Evolutionary conservation across 1,140 invertebrate species (phyloP), one percentile per base, ranked within the genome.

Genomic region (Chironomus striatipennis): DNA sequence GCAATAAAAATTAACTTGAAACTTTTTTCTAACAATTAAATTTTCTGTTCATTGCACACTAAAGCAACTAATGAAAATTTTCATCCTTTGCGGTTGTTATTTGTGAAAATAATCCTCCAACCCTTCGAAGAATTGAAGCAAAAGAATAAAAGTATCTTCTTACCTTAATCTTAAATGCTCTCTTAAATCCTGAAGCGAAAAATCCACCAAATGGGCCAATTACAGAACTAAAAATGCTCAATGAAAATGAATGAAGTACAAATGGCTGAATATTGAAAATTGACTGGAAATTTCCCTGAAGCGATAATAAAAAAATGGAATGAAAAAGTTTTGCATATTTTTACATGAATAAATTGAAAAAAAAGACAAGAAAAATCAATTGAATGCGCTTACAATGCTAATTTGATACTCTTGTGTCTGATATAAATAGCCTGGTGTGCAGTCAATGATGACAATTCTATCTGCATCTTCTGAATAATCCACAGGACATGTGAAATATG

Each of bases 191-290:
- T 83, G 91, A 93, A 73, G 93, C 94, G 85, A 96, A 96, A 82
- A 96, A 96, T 74, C 94, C 94, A 77, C 94, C 93, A 84, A 96
- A 96, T 42, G 94, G 94, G 75, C 93, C 94, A 82, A 96, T 93
- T 17, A 95, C 88, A 73, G 92, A 94, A 79, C 92, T 93, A 83
- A 96, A 96, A 77, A 94, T 79, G 8, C 92, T 91, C 85, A 96
- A 85, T 18, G 90, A 92, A 18, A 95, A 83, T 15, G 92, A 91
- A 81, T 96, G 94, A 7, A 93, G 83, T 72, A 94, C 80, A 82
- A 95, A 94, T 75, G 93, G 93, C 83, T 93, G 91, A n/a, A 92
- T 80, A 1, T 85, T 88, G 8, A 95, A 57, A 57, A 57, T 76
- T 7, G 86, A 88, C 18, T 84, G 81, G 64, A 85, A 86, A 57